phyloP scores from a whole-genome alignment of 2,113 vertebrate genomes.

The Ctenodactylus gundi region DNA sequence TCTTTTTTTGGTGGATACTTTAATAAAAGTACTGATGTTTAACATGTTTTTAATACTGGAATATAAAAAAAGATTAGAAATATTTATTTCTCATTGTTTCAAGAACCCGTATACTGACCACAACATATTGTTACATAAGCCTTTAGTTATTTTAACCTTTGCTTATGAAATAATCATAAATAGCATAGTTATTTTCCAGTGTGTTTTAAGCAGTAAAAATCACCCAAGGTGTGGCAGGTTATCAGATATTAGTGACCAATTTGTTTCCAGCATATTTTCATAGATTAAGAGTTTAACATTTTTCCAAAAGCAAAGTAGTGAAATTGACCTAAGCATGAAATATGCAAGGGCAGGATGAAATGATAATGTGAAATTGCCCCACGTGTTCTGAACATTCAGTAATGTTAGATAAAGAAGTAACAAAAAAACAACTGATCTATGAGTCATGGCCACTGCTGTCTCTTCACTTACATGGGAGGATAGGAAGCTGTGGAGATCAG shows the following conservation, averaged over 20 bases:
- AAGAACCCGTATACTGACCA: neutral
- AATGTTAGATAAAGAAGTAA: neutral
- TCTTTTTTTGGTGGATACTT: neutral
- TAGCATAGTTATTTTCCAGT: neutral
- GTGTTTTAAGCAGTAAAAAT: neutral
- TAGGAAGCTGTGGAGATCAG: neutral
- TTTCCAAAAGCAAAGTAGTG: neutral
- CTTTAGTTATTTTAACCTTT: neutral
- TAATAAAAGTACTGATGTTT: neutral
- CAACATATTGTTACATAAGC: neutral
- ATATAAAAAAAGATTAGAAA: neutral
- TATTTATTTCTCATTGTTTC: neutral
- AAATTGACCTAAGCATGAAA: neutral
- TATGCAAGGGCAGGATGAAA: neutral
- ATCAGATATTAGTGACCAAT: fast-evolving
- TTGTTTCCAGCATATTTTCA: neutral
- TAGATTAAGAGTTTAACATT: neutral
- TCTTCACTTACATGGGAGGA: neutral
- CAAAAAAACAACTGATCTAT: neutral
- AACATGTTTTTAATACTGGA: neutral
- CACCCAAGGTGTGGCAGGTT: neutral
- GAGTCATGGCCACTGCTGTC: neutral
- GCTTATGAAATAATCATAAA: neutral
- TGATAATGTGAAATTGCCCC: no score
- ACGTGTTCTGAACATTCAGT: neutral